Evolutionary conservation across 2,113 vertebrate genomes (phyloP).

Genomic region (Pseudonaja textilis): DNA sequence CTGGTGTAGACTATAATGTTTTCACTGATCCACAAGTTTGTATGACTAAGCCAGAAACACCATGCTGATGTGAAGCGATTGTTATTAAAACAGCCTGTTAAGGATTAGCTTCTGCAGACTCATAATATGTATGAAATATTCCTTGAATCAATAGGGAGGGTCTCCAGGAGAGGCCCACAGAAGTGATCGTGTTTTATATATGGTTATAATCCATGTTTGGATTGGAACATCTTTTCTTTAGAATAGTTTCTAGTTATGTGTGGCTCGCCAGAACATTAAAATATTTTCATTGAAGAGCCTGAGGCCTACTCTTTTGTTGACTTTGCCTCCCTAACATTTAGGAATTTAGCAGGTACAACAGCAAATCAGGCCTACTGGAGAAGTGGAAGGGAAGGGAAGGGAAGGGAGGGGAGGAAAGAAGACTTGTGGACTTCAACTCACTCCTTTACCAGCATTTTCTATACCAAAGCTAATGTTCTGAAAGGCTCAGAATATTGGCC

Average conservation of each 20-base stretch:
- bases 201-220: not conserved
- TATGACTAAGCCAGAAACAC: not conserved
- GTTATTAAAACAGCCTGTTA: not conserved
- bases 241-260: slow-evolving; percentile 1
- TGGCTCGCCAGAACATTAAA: not conserved
- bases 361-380: not conserved
- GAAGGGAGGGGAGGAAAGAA: not conserved
- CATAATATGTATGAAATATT: not conserved
- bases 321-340: slow-evolving; percentile 1
- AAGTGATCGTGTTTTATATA: not conserved
- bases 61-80: not conserved
- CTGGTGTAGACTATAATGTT: not conserved
- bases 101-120: not conserved
- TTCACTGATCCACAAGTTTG: not conserved
- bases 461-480: too few species aligned
- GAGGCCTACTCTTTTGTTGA: not conserved
- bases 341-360: not conserved
- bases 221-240: slow-evolving; percentile 6
- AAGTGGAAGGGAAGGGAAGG: not conserved
- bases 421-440: too few species aligned
- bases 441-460: too few species aligned
- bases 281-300: slow-evolving; percentile 13
- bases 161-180: not conserved
- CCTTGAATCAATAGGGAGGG: not conserved
- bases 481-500: too few species aligned